Conservation (phyloP, 2,888 invertebrate genomes). For the Melikaiella ostensackeni region DNA sequence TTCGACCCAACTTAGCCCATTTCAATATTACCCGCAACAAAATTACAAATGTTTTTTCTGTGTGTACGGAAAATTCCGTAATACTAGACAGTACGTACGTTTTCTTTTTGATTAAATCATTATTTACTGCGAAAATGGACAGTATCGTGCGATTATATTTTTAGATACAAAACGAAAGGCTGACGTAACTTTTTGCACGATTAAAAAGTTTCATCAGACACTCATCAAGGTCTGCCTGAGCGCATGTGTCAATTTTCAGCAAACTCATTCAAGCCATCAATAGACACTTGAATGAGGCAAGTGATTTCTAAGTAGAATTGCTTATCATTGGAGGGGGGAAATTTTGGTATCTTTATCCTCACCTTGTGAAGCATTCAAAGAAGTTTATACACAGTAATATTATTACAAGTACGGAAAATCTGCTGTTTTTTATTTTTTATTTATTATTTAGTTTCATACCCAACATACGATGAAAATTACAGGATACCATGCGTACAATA, state of each 20-base stretch:
- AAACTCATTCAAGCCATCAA: not conserved
- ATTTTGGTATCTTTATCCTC: not conserved
- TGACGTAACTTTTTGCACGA: not conserved
- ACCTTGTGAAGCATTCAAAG: not conserved
- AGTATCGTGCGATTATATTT: not conserved
- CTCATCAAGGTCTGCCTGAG: not conserved
- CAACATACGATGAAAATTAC: no score
- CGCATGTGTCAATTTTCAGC: not conserved
- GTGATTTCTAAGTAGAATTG: not conserved
- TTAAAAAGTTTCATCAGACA: slow-evolving; percentile 1
- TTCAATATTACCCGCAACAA: no score
- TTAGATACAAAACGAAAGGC: not conserved
- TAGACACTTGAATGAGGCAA: not conserved
- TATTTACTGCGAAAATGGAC: no score
- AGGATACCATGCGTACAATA: no score
- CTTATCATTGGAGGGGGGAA: not conserved
- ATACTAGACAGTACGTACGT: no score
- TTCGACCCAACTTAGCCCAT: no score
- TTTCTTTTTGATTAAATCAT: no score
- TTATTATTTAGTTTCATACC: no score
- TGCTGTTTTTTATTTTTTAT: not conserved
- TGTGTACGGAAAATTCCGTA: no score
- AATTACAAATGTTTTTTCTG: no score
- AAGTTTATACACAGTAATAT: not conserved
- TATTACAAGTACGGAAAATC: not conserved